phyloP scores from a whole-genome alignment of 64 coral and sea anemone genomes.

The Actinia tenebrosa region DNA sequence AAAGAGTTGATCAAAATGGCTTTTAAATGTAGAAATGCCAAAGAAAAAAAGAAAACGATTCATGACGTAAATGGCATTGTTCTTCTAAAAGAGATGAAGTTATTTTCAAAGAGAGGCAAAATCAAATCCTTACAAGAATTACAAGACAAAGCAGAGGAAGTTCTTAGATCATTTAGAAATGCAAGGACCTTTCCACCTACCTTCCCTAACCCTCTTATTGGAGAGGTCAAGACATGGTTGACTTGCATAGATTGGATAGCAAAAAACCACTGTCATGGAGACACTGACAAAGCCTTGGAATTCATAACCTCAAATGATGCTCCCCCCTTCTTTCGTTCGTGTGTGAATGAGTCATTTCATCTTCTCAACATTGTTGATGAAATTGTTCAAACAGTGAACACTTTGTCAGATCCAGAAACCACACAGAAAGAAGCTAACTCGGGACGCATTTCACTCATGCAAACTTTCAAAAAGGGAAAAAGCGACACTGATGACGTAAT shows the following conservation, averaged over 20 bases:
- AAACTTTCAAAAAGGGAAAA: background rate
- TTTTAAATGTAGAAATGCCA: constrained; percentile 22
- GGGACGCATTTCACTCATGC: constrained; percentile 39
- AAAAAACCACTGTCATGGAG: constrained; percentile 14
- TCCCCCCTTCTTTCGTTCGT: constrained; percentile 41
- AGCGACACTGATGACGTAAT: constrained; percentile 43
- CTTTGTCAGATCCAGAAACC: constrained; percentile 54
- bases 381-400: constrained; percentile 49
- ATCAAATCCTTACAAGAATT: background rate
- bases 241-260: constrained; percentile 67
- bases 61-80: constrained; percentile 46
- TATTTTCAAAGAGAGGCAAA: constrained; percentile 5
- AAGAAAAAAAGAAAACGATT: constrained; percentile 8
- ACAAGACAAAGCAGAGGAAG: background rate
- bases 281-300: constrained; percentile 28
- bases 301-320: constrained; percentile 39
- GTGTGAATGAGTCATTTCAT: constrained; percentile 53
- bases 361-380: constrained; percentile 54
- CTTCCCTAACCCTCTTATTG: constrained; percentile 66
- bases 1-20: constrained; percentile 40
- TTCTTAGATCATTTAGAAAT: constrained; percentile 13
- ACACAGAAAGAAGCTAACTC: constrained; percentile 28
- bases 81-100: constrained; percentile 16
- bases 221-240: constrained; percentile 71
- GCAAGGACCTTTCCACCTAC: constrained; percentile 60